Conservation (phyloP, 2,797 vertebrate species). For the Danio kyathit region DNA sequence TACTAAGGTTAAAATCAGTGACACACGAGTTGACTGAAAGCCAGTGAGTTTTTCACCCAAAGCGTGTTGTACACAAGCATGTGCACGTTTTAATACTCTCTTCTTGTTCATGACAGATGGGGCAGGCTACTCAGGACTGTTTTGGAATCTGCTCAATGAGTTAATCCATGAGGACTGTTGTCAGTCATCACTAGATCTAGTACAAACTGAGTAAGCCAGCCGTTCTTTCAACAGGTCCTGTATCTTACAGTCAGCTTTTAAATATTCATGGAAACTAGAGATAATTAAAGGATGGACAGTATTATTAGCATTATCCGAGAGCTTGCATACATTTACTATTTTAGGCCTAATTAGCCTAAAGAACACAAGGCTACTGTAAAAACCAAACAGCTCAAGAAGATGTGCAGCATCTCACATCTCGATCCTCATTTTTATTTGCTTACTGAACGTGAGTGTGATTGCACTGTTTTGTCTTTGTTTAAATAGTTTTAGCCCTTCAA, state of each 20-base stretch:
- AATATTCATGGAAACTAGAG: constrained; percentile 27
- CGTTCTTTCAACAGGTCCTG: constrained; percentile 4
- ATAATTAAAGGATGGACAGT: constrained; percentile 20
- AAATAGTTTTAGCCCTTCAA: background rate
- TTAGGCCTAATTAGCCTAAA: constrained; percentile 51
- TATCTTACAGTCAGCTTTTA: constrained; percentile 14
- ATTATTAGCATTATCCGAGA: constrained; percentile 32
- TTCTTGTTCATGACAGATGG: constrained; percentile 54
- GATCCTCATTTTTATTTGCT: constrained; percentile 9
- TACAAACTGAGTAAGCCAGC: constrained; percentile 28
- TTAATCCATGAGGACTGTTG: constrained; percentile 43
- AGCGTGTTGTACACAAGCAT: constrained; percentile 12
- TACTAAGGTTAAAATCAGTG: constrained; percentile 21
- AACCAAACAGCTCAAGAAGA: constrained; percentile 3
- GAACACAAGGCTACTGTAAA: constrained; percentile 25
- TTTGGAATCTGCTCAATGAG: constrained; percentile 54
- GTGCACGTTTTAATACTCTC: constrained; percentile 19
- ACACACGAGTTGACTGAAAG: constrained; percentile 1
- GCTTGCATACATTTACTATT: constrained; percentile 45
- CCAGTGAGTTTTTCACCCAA: background rate
- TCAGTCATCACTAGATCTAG: constrained; percentile 29
- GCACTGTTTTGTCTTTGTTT: background rate
- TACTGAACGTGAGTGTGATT: constrained; percentile 15
- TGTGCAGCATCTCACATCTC: background rate
- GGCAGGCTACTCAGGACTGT: constrained; percentile 34